These are phyloP conservation scores for Chelonoidis abingdonii DNA, from an alignment of 2,113 vertebrate genomes.

Conservation along the genomic window DNA sequence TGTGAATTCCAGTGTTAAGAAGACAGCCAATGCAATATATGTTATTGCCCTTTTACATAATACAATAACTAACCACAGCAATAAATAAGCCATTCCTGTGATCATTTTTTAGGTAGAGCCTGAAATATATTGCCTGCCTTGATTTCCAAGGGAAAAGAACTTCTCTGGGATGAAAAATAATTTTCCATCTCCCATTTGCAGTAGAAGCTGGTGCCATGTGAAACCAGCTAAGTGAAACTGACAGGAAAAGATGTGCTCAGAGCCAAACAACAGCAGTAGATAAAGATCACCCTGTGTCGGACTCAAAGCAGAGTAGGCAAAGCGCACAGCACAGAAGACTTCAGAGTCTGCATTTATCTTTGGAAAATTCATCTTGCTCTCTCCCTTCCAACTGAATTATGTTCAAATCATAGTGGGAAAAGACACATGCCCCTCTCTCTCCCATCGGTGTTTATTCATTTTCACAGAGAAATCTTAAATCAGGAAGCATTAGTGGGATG, in stretches of 20 bases:
- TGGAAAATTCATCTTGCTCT: not conserved
- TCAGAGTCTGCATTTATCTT: constrained; percentile 37
- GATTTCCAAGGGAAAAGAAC: constrained; percentile 45
- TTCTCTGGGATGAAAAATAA: constrained; percentile 43
- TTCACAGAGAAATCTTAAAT: fast-evolving
- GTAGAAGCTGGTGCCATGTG: constrained; percentile 36
- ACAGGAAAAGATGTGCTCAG: constrained; percentile 38
- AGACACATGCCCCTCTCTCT: not conserved
- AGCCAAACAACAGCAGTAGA: constrained; percentile 61
- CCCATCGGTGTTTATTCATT: not conserved
- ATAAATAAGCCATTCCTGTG: not conserved
- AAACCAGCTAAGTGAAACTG: constrained; percentile 52
- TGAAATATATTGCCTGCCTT: not conserved
- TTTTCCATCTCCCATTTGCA: constrained; percentile 33
- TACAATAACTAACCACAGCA: constrained; percentile 30
- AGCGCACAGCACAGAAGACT: constrained; percentile 22
- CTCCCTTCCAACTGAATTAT: not conserved
- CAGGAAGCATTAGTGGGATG: not conserved
- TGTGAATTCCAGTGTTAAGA: not conserved
- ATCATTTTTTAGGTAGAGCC: constrained; percentile 22
- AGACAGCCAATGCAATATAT: constrained; percentile 12
- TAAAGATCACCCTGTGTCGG: constrained; percentile 29
- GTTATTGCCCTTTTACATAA: not conserved
- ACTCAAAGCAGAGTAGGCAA: constrained; percentile 56
- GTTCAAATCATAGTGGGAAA: not conserved